Evolutionary conservation across 2,113 vertebrate genomes (phyloP).

Genomic region (Thryonomys swinderianus): DNA sequence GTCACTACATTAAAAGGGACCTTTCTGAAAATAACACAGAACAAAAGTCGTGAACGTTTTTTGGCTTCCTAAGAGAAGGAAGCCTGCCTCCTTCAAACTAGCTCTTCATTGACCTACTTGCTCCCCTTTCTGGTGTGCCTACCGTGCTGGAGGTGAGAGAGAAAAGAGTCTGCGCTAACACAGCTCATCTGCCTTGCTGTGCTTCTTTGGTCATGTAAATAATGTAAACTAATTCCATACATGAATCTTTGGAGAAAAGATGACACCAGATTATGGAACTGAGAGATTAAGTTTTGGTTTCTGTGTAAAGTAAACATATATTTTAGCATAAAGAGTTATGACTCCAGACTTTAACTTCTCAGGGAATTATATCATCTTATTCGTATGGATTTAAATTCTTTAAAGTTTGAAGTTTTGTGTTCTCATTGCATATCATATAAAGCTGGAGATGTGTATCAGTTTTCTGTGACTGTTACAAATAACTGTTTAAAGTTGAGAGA

Average conservation of each 20-base stretch:
- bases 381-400: conserved; percentile 33
- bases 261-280: background rate
- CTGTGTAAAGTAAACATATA: conserved; percentile 1
- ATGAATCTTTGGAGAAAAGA: background rate
- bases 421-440: background rate
- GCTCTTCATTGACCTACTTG: background rate
- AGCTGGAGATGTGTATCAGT: background rate
- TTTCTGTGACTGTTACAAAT: background rate
- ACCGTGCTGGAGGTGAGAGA: background rate
- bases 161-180: background rate
- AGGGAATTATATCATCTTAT: background rate
- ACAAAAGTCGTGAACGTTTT: conserved; percentile 45
- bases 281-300: background rate
- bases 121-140: background rate
- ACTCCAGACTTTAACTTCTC: conserved; percentile 20
- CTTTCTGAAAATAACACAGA: conserved; percentile 41
- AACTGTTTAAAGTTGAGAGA: too few relatives aligned
- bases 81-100: background rate
- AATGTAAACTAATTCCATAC: background rate
- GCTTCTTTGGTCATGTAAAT: background rate
- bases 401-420: background rate
- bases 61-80: background rate
- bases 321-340: conserved; percentile 12
- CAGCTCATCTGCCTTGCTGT: background rate
- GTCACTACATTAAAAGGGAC: background rate